Conservation (phyloP, 2,113 vertebrate species). For the Lampris incognitus region DNA sequence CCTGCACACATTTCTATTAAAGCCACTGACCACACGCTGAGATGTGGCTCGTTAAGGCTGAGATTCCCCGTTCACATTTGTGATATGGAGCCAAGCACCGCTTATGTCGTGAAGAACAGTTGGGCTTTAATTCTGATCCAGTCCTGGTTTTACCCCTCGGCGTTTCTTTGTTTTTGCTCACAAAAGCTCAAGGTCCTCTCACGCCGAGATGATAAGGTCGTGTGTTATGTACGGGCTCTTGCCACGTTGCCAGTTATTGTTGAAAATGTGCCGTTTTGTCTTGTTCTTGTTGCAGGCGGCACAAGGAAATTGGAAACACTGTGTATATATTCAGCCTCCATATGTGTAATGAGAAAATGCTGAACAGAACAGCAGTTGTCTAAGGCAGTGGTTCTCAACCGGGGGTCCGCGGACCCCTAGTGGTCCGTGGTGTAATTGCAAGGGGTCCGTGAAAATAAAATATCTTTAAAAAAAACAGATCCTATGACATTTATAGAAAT, state of each 20-base stretch:
- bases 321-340: too few relatives aligned
- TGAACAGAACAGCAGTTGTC: too few relatives aligned
- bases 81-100: background rate
- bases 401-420: too few relatives aligned
- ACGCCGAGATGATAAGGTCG: background rate
- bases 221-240: background rate
- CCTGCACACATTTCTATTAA: background rate
- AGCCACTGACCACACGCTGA: background rate
- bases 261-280: background rate
- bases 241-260: background rate
- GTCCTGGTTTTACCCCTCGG: background rate
- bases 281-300: too few relatives aligned
- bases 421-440: too few relatives aligned
- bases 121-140: background rate
- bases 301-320: too few relatives aligned
- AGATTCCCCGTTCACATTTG: background rate
- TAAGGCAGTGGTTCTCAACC: too few relatives aligned
- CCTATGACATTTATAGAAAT: too few relatives aligned
- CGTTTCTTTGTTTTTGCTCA: conserved; percentile 2
- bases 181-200: background rate
- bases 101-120: background rate
- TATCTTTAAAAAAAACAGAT: too few relatives aligned
- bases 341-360: too few relatives aligned
- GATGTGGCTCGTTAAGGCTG: conserved; percentile 10
- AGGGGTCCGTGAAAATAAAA: too few relatives aligned